Evolutionary conservation across 1,140 invertebrate genomes (phyloP), one percentile per base, ranked within the genome.

Genomic region (Ips nitidus): DNA sequence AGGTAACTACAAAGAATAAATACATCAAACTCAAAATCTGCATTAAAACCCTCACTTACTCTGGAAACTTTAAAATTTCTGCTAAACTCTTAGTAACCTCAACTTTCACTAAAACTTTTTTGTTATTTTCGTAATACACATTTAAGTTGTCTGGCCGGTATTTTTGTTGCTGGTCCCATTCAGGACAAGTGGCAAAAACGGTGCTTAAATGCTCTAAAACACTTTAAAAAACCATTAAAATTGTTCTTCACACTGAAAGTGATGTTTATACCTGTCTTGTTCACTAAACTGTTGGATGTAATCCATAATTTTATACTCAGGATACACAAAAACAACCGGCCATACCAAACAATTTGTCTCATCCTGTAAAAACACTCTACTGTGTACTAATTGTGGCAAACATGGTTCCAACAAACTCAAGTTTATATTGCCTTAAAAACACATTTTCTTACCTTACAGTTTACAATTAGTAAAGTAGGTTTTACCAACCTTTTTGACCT

Each of bases 301-400:
- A 78, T 93, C 91, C 66, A 87, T 88, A 60, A 87, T 85, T 63
- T 84, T 80, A 74, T 86, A 87, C 82, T 95, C 92, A 2, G 94
- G 94, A 81, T 95, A 97, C 22, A 93, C 81, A 74, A 97, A 89
- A 47, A 92, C 81, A 58, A 92, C 86, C 52, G 95, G 93, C 94
- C 91, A 94, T 71, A 91, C 77, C 66, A 94, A 83, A 72, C 84
- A 41, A 56, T 66, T 77, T 75, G 83, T 81, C 36, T 83, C 74
- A n/a, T 84, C 81, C 74, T 86, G 82, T 1, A 91, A 74, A 74
- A 84, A 81, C 8, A 92, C 90, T 82, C 81, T 80, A 78, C 80
- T 75, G 56, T 86, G 81, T 42, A 83, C 82, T 59, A 89, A 82
- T 71, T 88, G 85, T 0, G 89, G 86, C 75, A 90, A 82, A 74